phyloP scores from a whole-genome alignment of 2,113 vertebrate species.

The Dunckerocampus dactyliophorus region DNA sequence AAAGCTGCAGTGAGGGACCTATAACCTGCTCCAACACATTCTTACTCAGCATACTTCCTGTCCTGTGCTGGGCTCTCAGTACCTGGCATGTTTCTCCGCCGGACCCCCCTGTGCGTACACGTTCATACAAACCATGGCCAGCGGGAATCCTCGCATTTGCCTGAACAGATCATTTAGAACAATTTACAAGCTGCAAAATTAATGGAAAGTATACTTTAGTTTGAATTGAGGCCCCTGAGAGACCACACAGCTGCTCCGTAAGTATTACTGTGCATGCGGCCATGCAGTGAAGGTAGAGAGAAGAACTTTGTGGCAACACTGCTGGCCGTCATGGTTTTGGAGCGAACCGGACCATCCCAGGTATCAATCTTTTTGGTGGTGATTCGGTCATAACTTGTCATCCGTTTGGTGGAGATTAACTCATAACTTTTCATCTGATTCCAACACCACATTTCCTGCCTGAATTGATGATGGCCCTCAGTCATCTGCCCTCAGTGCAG shows the following conservation, averaged over 20 bases:
- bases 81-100: slow-evolving; percentile 40
- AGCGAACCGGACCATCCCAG: slow-evolving; percentile 20
- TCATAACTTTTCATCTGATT: slow-evolving; percentile 30
- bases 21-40: slow-evolving; percentile 46
- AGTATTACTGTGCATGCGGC: slow-evolving; percentile 47
- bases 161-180: not conserved
- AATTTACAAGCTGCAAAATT: not conserved
- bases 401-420: too few relatives aligned
- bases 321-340: slow-evolving; percentile 31
- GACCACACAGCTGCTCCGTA: slow-evolving; percentile 65
- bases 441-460: slow-evolving; percentile 21
- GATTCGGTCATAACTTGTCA: slow-evolving; percentile 13
- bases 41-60: slow-evolving; percentile 46
- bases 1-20: slow-evolving; percentile 36
- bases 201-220: slow-evolving; percentile 16
- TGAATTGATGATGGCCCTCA: slow-evolving; percentile 2
- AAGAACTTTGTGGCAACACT: slow-evolving; percentile 20
- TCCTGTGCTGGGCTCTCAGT: slow-evolving; percentile 7
- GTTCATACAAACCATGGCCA: not conserved
- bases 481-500: not conserved
- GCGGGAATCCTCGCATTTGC: not conserved
- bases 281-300: slow-evolving; percentile 40
- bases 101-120: slow-evolving; percentile 1
- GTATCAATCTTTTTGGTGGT: too few relatives aligned
- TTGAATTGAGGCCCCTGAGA: slow-evolving; percentile 39